Base-by-base conservation (phyloP, 2,113 vertebrate species). In the Spea multiplicata region DNA sequence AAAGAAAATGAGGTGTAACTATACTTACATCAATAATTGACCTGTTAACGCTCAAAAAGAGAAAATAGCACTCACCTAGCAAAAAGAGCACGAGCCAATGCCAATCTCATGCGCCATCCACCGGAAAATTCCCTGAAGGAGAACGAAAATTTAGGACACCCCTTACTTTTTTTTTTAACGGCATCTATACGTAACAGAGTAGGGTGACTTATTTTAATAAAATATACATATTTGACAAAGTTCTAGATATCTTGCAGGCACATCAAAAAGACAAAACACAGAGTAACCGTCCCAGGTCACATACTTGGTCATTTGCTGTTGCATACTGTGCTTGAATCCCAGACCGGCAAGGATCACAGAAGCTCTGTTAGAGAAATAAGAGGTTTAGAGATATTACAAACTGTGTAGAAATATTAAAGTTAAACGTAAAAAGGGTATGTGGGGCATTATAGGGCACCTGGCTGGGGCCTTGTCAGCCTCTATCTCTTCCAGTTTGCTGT, bases 381-480 rank as follows among this genome's bases (percentile, higher is more conserved):
- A 50, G n/a, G 9, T 46, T 2, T 75, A 9, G 13, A 9, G 16
- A n/a, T 45, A 57, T 13, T 5, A 69, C n/a, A n/a, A n/a, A 66
- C 48, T 8, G 50, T 44, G 6, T 3, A 14, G 4, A 46, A 67
- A 30, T n/a, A n/a, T n/a, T n/a, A n/a, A n/a, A n/a, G 62, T 65
- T 44, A 30, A n/a, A 0, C 0, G 3, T 59, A 9, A 4, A 59
- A 59, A n/a, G n/a, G n/a, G 55, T 12, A 59, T 0, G n/a, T 59
- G 73, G 30, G 10, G 5, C 9, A n/a, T 6, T 48, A 72, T 7
- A 48, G 0, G 7, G 17, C 90, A 99, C 97, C 96, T 93, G 3
- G 97, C 97, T 1, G 97, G 97, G 0, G 97, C 97, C 83, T 98
- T 99, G 86, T 99, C 97, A 0, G 97, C 95, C n/a, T 99, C 97